Base-by-base conservation (phyloP, 2,888 invertebrate genomes). In the Meganola albula region DNA sequence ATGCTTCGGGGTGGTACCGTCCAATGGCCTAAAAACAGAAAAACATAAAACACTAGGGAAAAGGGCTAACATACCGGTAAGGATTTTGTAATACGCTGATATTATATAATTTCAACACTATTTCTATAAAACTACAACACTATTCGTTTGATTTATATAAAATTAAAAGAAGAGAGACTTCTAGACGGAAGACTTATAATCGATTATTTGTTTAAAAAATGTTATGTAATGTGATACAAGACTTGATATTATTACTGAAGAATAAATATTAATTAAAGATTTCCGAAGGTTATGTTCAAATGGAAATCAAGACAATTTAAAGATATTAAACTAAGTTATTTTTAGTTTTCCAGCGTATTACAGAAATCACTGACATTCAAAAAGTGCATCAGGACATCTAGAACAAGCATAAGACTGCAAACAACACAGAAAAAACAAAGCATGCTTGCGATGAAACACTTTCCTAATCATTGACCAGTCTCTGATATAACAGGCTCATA, bases 11-110 rank as follows among this genome's bases (percentile, higher is more conserved):
- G 85, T 77, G 51, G 82, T 79, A 66, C 83, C 84, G 66, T 87
- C 90, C 88, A 90, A 85, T 64, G 89, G 89, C 88, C 90, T 90
- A 89, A 83, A 90, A 90, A 82, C 76, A 82, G 75, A 83, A 73
- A 88, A 78, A 77, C 73, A 74, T 78, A 79, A 74, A 71, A 68
- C 59, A 67, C 71, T 69, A 68, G 63, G 68, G 43, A 46, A 56
- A 44, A 37, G 48, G 50, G 49, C 43, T 49, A 44, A 57, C 54
- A 50, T 26, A 46, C 33, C 44, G n/a, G 38, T 40, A 27, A 43
- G 40, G 34, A 37, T 40, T 45, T 67, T 61, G 67, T 59, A 64
- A 66, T 63, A 65, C 63, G 64, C 62, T 50, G 47, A 34, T 4
- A 5, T 9, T 3, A 6, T 16, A 16, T 16, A 16, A n/a, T n/a